Percentiles rank a stretch among this genome's conserved stretches.
These are phyloP conservation scores for Pachycephala philippinensis DNA, from an alignment of 2,113 vertebrate species.

Conservation along the genomic window DNA sequence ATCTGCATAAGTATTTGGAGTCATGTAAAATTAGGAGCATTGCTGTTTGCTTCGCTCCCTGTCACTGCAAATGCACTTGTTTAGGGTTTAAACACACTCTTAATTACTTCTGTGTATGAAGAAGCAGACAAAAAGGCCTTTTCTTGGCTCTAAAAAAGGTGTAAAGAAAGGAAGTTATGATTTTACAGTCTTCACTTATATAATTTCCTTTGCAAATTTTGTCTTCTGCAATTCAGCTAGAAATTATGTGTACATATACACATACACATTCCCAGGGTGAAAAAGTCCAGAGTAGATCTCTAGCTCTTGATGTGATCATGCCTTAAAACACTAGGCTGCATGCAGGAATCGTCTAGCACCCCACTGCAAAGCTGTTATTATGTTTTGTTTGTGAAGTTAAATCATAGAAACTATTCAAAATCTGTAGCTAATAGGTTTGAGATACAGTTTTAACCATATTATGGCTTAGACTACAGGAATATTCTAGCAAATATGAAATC, in stretches of 20 bases:
- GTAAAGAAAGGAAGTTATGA: not conserved
- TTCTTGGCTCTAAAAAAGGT: not conserved
- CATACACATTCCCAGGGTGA: not conserved
- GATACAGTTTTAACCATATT: not conserved
- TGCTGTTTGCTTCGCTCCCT: not conserved
- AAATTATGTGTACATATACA: not conserved
- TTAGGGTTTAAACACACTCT: not conserved
- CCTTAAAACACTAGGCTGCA: not conserved
- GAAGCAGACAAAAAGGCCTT: not conserved
- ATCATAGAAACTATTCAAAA: not conserved
- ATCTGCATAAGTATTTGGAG: not conserved
- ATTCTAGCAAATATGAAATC: not conserved
- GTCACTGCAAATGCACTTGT: not conserved
- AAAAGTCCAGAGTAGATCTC: not conserved
- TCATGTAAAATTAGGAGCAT: not conserved
- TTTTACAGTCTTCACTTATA: not conserved
- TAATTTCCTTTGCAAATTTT: not conserved
- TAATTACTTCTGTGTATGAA: not conserved
- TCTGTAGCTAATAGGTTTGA: not conserved
- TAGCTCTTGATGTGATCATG: not conserved
- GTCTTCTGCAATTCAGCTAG: not conserved
- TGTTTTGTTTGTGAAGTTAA: not conserved
- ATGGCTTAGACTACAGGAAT: not conserved
- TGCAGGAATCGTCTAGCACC: not conserved
- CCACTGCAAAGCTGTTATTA: not conserved